These are phyloP conservation scores for chimpanzee (Pan troglodytes) DNA, from an alignment of 2,113 vertebrate species.

Conservation along the genomic window NHGRI_mPanTro3-v2.1_pri NC_072414.2:84449001-84449500, in stretches of 20 bases:
- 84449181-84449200: neutral
- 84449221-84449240: neutral
- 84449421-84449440: neutral
- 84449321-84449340: neutral
- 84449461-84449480: neutral
- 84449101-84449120: neutral
- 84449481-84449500: neutral
- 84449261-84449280: neutral
- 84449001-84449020: neutral
- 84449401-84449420: neutral
- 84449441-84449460: neutral
- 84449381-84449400: neutral
- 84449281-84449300: neutral
- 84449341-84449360: neutral
- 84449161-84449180: neutral
- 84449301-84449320: neutral
- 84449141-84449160: neutral
- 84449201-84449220: no score
- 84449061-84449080: neutral
- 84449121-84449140: neutral
- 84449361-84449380: no score
- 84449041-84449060: neutral
- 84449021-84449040: neutral
- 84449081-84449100: neutral
- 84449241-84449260: no score